Evolutionary conservation across 92 coral and sea anemone genomes (phyloP), one percentile per base, ranked within the genome.

Genomic region (Epizoanthus scotinus): DNA sequence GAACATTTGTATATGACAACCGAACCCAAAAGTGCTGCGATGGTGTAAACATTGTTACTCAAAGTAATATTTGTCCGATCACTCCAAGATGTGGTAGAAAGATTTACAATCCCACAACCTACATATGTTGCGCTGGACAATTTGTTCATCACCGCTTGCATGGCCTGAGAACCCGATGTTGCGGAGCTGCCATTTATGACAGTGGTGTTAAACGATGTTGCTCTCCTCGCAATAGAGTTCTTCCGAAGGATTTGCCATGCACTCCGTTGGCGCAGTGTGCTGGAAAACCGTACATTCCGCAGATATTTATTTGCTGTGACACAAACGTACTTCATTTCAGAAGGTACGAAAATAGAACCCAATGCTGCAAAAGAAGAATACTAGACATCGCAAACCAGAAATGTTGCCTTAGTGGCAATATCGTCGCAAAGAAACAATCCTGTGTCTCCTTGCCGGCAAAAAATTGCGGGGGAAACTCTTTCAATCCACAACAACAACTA

Each of bases 271-370:
- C n/a, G 25, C 21, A 57, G 10, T 57, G 62, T 57, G 62, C 62
- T 57, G 62, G 62, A 57, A 57, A n/a, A n/a, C 25, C 25, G n/a
- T 57, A 19, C 25, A n/a, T 19, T 19, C 25, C 25, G 5, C 62
- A 57, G 62, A 57, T 57, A 4, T 57, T 57, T n/a, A 57, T 57
- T 21, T n/a, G 62, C 62, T 57, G 62, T 57, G 62, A 57, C 62
- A 19, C 62, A 19, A 57, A 57, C 21, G 62, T 57, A 57, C 22
- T 57, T 57, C 62, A 57, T 57, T 2, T n/a, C 19, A 57, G 19
- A 57, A 19, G 21, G 5, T 57, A 57, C 62, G 25, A 7, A 57
- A 57, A 57, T 8, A 15, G 62, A 21, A 57, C 62, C 19, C 62
- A 15, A 25, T 57, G 62, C 12, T 57, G 62, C 62, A 19, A 19